Base-by-base conservation (phyloP, 2,797 vertebrate species). In the Diplodus sargus region DNA sequence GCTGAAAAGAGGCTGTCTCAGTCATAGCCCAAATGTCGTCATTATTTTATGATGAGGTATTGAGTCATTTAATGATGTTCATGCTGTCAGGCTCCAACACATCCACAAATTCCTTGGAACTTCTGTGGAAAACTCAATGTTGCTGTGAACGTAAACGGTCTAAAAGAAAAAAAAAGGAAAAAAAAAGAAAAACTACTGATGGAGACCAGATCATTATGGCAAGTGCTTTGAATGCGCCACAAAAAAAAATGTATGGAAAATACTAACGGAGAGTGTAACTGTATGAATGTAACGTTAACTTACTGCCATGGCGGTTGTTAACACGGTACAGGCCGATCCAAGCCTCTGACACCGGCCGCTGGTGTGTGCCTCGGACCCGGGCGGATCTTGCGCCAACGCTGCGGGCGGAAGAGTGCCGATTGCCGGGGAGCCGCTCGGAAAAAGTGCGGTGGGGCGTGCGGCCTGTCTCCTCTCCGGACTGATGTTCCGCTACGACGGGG, bases 311-410 rank as follows among this genome's bases (percentile, higher is more conserved):
- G 5, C 95, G 93, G 87, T 94, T 95, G 91, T 91, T 95, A 5
- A 96, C 94, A 23, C 95, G 91, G 85, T 96, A 95, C 1, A 96
- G 91, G 75, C 95, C 95, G 85, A 96, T 93, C 95, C 94, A 96
- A 51, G 95, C 94, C 78, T 96, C 95, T 0, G 95, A 96, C 53
- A 95, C 89, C 42, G 95, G 95, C 73, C 95, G 93, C 77, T 94
- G 92, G 87, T 94, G 93, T 5, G 90, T 67, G 56, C 90, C 87
- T 47, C 95, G 87, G 25, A 95, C 90, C 74, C 95, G 87, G 70
- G 91, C 90, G 52, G 95, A 93, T 42, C 95, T 91, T 8, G 93
- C 91, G 11, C 91, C 81, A 54, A 94, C 92, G 70, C 81, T 93
- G 78, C 95, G 91, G 74, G 82, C 81, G 48, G 94, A 91, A 20